Conservation (phyloP, 2,797 vertebrate genomes). For the Vespertilio murinus region DNA sequence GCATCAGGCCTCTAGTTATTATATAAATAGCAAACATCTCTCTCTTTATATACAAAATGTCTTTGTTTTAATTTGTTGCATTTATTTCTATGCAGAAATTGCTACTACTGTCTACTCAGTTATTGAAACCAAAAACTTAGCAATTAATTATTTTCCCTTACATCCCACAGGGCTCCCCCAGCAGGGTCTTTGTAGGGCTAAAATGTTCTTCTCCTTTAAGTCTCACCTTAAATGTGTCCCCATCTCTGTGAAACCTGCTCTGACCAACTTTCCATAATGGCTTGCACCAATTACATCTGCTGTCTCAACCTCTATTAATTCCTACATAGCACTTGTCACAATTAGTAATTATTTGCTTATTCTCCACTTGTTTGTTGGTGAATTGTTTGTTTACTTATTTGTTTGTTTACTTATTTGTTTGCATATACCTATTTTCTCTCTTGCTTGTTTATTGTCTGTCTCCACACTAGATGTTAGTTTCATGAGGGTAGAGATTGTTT, state of each 20-base stretch:
- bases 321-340: not conserved
- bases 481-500: not conserved
- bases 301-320: not conserved
- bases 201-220: not conserved
- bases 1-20: not conserved
- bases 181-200: not conserved
- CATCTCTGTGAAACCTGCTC: not conserved
- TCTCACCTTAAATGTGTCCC: not conserved
- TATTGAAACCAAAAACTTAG: not conserved
- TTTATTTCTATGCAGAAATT: conserved; percentile 14
- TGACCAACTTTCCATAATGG: not conserved
- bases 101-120: not conserved
- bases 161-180: not conserved
- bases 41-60: not conserved
- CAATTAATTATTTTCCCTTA: not conserved
- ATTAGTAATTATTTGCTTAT: not conserved
- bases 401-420: not conserved
- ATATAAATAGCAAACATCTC: not conserved
- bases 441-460: not conserved
- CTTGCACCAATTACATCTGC: not conserved
- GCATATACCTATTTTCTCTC: not conserved
- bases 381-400: not conserved
- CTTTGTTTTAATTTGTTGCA: conserved; percentile 9
- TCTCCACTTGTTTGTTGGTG: not conserved
- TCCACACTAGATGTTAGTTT: not conserved